These are phyloP conservation scores for Maconellicoccus hirsutus DNA, from an alignment of 1,140 invertebrate species.

Conservation along the genomic window DNA sequence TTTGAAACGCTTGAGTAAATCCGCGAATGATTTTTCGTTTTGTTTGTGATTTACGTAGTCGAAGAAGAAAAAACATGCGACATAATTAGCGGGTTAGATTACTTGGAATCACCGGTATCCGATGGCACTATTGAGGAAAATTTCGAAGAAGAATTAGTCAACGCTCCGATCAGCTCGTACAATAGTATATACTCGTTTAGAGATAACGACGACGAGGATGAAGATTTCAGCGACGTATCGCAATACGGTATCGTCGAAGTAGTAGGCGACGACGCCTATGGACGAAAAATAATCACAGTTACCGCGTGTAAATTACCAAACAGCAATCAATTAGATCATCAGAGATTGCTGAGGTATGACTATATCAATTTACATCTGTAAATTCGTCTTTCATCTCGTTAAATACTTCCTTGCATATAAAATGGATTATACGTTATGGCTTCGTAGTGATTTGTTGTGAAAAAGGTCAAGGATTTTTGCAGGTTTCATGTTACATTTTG, in stretches of 20 bases:
- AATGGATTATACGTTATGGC: neutral
- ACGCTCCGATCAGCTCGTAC: constrained; percentile 36
- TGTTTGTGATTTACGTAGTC: constrained; percentile 33
- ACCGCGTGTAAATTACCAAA: constrained; percentile 87
- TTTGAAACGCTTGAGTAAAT: neutral
- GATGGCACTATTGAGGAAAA: constrained; percentile 86
- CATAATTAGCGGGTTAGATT: constrained; percentile 39
- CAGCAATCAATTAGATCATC: constrained; percentile 70
- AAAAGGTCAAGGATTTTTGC: too few species aligned
- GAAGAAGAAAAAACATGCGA: constrained; percentile 45
- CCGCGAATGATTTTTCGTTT: neutral
- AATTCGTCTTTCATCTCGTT: too few species aligned
- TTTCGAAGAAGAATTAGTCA: constrained; percentile 78
- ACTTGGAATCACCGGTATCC: constrained; percentile 63
- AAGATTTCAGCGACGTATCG: constrained; percentile 64
- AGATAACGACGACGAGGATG: constrained; percentile 38
- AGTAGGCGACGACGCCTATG: constrained; percentile 78
- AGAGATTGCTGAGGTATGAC: constrained; percentile 62
- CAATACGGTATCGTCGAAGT: constrained; percentile 78
- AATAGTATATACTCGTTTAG: constrained; percentile 25
- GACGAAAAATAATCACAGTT: constrained; percentile 87
- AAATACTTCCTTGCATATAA: neutral
- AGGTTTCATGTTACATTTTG: too few species aligned
- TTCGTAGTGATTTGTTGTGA: too few species aligned
- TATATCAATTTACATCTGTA: too few species aligned